Evolutionary conservation across 2,113 vertebrate species (phyloP), one percentile per base, ranked within the genome.

Genomic region (Pardalotus punctatus): DNA sequence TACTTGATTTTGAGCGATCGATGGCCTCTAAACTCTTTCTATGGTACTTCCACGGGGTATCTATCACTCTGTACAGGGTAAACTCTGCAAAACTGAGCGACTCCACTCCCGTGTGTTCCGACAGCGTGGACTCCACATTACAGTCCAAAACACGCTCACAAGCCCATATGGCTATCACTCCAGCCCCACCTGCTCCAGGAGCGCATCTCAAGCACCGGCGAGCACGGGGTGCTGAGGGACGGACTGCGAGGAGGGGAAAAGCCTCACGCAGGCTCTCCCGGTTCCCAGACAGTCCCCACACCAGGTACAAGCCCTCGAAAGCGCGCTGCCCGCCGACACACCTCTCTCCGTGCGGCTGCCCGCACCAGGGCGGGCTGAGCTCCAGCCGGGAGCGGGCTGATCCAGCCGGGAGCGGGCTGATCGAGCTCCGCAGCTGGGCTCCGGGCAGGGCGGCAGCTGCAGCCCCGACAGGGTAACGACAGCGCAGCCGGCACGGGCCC

Each of bases 31-130:
- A 47, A 43, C 54, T 38, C 27, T 67, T 23, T 38, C 1, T 23
- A 1, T 11, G 40, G 9, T 17, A 36, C 24, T 47, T 51, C 35
- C 33, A 20, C 1, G 1, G 25, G 15, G 8, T 15, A 7, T 24
- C 1, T 23, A 19, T 24, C 10, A 11, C 22, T n/a, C 38, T 10
- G 14, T 12, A 8, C 12, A 28, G 31, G 11, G 31, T 17, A n/a
- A 6, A 11, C 48, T 14, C 6, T 1, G 45, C 54, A 43, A 62
- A 61, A 67, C 33, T 0, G 76, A 47, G 35, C 11, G 38, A 29
- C 47, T 78, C 43, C 50, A 6, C 40, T 31, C 50, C 35, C 5
- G 6, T 4, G 24, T 6, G 24, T 47, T 43, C 42, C 28, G 28
- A 42, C 36, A 56, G 57, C 17, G 7, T 2, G 76, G 36, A 11